phyloP scores from a whole-genome alignment of 2,797 vertebrate genomes.

The Tamandua tetradactyla region DNA sequence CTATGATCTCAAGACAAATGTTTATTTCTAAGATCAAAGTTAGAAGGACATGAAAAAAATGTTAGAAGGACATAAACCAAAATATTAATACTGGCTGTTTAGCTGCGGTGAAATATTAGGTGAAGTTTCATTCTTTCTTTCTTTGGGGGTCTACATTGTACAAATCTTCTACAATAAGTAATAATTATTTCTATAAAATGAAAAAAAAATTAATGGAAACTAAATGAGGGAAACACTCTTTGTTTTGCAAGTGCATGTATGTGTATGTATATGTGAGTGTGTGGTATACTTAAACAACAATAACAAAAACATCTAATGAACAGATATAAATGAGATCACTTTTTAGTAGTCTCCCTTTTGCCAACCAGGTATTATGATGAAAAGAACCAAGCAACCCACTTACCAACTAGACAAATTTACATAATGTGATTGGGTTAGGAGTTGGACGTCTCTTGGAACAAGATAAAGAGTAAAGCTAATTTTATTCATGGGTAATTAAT shows the following conservation, averaged over 20 bases:
- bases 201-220: background rate
- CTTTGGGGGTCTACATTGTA: background rate
- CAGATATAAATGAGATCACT: background rate
- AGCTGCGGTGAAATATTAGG: background rate
- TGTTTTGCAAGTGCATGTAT: background rate
- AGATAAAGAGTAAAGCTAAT: background rate
- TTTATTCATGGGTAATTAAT: background rate
- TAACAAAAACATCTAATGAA: background rate
- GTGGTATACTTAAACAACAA: background rate
- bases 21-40: background rate
- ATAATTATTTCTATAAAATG: background rate
- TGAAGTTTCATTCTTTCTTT: background rate
- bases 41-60: constrained; percentile 23
- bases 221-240: background rate
- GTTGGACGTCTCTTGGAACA: background rate
- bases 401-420: background rate
- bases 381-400: background rate
- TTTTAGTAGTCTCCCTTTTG: background rate
- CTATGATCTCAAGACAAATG: background rate
- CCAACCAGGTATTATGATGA: background rate
- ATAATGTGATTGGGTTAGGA: background rate
- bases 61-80: background rate
- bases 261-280: background rate
- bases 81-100: background rate
- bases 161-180: background rate